Conservation (phyloP, 2,888 invertebrate species). For the Acholoe squamosa region DNA sequence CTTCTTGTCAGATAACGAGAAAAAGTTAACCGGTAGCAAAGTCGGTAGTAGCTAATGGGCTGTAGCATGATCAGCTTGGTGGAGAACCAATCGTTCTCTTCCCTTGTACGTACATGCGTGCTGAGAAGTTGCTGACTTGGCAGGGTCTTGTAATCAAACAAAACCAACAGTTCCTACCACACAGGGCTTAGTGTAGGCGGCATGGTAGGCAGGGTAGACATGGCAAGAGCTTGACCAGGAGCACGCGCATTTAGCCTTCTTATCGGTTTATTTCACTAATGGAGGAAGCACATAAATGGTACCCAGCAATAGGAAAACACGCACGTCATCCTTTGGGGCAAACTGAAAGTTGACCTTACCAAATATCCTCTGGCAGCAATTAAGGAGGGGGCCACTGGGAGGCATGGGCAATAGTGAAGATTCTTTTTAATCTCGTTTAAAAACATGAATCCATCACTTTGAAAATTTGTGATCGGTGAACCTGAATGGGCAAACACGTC, state of each 20-base stretch:
- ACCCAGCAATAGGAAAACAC: too few species aligned
- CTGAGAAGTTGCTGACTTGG: neutral
- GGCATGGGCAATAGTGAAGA: neutral
- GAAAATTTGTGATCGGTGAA: neutral
- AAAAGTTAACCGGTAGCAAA: neutral
- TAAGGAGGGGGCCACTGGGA: neutral
- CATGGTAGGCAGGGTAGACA: too few species aligned
- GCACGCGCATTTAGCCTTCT: too few species aligned
- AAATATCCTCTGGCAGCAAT: too few species aligned
- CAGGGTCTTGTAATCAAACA: constrained; percentile 24
- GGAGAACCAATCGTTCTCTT: neutral
- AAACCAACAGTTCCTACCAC: neutral
- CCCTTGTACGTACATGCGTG: neutral
- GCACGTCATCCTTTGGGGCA: too few species aligned
- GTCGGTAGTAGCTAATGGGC: neutral
- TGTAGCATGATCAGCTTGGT: neutral
- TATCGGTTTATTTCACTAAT: too few species aligned
- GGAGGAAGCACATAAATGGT: too few species aligned
- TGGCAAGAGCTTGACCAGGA: too few species aligned
- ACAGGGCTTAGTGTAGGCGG: neutral
- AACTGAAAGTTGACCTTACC: too few species aligned
- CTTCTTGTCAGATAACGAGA: neutral
- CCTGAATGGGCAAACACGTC: constrained; percentile 14
- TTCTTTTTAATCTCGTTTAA: neutral
- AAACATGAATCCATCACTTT: neutral